phyloP scores from a whole-genome alignment of 1,140 invertebrate genomes.

The Neocloeon triangulifer region DNA sequence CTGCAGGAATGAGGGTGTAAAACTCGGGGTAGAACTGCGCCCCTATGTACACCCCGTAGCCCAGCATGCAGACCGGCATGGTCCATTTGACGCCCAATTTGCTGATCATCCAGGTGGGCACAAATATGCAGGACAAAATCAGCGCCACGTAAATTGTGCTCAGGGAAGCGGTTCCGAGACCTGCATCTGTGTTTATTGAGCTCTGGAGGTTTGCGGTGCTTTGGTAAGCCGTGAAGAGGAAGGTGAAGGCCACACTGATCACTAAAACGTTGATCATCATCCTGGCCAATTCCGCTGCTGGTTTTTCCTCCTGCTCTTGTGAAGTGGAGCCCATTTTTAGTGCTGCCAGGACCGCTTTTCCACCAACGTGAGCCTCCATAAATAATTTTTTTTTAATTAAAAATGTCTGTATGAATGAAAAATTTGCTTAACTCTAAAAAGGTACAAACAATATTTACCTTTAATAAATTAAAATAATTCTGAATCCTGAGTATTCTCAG shows the following conservation, averaged over 20 bases:
- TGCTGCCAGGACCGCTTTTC: no score
- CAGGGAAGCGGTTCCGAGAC: slow-evolving; percentile 60
- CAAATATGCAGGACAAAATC: slow-evolving; percentile 78
- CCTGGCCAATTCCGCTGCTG: slow-evolving; percentile 54
- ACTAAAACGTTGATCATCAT: slow-evolving; percentile 72
- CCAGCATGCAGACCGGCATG: slow-evolving; percentile 68
- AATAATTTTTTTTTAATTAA: no score
- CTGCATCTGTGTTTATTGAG: slow-evolving; percentile 61
- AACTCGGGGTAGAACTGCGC: slow-evolving; percentile 79
- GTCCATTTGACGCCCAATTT: slow-evolving; percentile 89
- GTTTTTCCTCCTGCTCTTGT: slow-evolving; percentile 36
- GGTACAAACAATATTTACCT: no score
- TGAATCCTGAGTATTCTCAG: no score
- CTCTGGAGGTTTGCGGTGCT: slow-evolving; percentile 76
- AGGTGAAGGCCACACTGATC: slow-evolving; percentile 71
- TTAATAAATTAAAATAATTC: no score
- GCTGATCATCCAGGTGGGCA: slow-evolving; percentile 73
- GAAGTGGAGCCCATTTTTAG: no score
- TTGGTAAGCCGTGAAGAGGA: slow-evolving; percentile 82
- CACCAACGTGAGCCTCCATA: no score
- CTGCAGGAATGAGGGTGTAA: slow-evolving; percentile 79
- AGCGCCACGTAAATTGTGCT: slow-evolving; percentile 72
- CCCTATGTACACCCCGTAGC: slow-evolving; percentile 82
- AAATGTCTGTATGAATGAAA: no score
- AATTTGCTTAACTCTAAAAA: no score